These are phyloP conservation scores for Gouania willdenowi DNA, from an alignment of 2,797 vertebrate genomes.

Conservation along the genomic window DNA sequence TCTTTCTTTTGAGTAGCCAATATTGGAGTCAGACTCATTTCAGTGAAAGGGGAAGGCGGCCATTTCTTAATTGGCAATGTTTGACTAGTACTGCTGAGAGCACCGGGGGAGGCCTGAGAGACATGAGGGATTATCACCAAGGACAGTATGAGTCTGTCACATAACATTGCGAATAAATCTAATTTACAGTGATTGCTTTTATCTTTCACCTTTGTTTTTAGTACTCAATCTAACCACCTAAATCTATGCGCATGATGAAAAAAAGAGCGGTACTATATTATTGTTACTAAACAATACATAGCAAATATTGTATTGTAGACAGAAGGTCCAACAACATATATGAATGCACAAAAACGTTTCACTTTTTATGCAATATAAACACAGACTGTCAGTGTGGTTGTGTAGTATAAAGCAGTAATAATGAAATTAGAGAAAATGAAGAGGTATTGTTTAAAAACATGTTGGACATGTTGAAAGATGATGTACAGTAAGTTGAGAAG, in stretches of 20 bases:
- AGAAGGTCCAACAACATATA: too few relatives aligned
- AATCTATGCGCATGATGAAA: too few relatives aligned
- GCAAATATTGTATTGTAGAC: too few relatives aligned
- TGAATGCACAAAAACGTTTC: too few relatives aligned
- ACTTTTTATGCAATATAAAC: too few relatives aligned
- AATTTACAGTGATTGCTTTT: too few relatives aligned
- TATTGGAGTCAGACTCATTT: slow-evolving; percentile 26
- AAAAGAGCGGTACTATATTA: too few relatives aligned
- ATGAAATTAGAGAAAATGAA: slow-evolving; percentile 17
- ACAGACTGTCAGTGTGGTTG: too few relatives aligned
- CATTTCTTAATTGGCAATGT: slow-evolving; percentile 44
- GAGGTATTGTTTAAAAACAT: slow-evolving; percentile 16
- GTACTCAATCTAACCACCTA: too few relatives aligned
- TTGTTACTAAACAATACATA: too few relatives aligned
- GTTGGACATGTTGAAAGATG: slow-evolving; percentile 39
- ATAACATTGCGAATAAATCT: too few relatives aligned
- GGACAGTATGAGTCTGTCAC: background rate
- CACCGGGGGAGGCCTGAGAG: slow-evolving; percentile 24
- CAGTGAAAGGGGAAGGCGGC: slow-evolving; percentile 18
- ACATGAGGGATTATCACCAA: slow-evolving; percentile 15
- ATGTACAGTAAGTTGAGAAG: slow-evolving; percentile 67
- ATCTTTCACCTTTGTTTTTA: too few relatives aligned
- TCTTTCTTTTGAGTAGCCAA: slow-evolving; percentile 13
- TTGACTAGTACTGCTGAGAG: slow-evolving; percentile 28
- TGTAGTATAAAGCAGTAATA: slow-evolving; percentile 19